A percentile compares a stretch with the other conserved stretches of the same genome.
Conservation (phyloP, 92 coral and sea anemone species). For the Porites evermanni region DNA sequence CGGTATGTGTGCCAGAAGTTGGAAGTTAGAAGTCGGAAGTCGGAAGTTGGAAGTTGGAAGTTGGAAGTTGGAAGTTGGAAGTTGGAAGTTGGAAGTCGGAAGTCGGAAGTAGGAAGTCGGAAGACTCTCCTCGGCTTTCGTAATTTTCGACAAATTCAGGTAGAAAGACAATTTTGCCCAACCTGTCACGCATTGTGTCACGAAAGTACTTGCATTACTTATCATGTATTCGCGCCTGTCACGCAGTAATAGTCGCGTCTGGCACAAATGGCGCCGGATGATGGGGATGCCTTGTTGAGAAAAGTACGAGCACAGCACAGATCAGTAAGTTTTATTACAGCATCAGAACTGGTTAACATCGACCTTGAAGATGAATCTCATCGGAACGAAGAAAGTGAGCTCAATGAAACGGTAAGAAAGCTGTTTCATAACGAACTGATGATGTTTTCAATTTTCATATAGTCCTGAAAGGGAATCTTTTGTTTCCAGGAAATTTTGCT, state of each 20-base stretch:
- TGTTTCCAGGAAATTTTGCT: conserved; percentile 81
- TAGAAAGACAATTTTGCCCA: too few species aligned
- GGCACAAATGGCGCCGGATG: conserved; percentile 43
- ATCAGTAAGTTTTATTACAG: conserved; percentile 71
- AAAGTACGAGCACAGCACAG: conserved; percentile 52
- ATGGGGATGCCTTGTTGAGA: conserved; percentile 24
- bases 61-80: too few species aligned
- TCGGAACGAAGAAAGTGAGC: conserved; percentile 32
- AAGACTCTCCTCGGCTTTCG: too few species aligned
- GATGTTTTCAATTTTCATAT: too few species aligned
- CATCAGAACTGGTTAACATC: conserved; percentile 66
- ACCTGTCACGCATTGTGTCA: too few species aligned
- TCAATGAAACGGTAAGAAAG: conserved; percentile 65
- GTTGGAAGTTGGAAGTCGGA: too few species aligned
- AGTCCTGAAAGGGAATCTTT: neutral
- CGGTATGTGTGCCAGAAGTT: too few species aligned
- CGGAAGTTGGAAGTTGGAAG: too few species aligned
- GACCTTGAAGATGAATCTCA: conserved; percentile 66
- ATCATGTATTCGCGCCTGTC: neutral
- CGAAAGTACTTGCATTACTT: neutral
- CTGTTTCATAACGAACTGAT: neutral
- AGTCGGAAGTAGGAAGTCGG: too few species aligned
- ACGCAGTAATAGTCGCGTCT: conserved; percentile 25
- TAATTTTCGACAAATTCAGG: too few species aligned
- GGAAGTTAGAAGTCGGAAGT: too few species aligned